Percentiles rank a stretch among this genome's conserved stretches.
These are phyloP conservation scores for Pandemis cinnamomeana DNA, from an alignment of 2,888 invertebrate species.

Conservation along the genomic window DNA sequence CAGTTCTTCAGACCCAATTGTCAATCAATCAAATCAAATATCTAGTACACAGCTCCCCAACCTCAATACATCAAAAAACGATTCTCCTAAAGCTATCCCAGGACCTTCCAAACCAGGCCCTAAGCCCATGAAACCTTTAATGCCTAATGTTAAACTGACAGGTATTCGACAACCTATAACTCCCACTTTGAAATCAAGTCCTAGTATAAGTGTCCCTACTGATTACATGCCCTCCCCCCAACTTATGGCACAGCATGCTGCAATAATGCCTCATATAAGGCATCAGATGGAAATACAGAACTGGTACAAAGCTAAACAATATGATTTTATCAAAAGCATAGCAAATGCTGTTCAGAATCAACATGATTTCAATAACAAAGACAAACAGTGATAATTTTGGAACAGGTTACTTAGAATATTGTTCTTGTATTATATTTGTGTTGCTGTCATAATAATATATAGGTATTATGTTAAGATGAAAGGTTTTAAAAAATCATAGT, in stretches of 20 bases:
- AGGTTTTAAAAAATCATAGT: background rate
- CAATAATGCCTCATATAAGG: constrained; percentile 57
- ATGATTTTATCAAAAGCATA: constrained; percentile 75
- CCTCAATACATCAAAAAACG: constrained; percentile 63
- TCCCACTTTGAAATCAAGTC: constrained; percentile 60
- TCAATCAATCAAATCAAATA: constrained; percentile 76
- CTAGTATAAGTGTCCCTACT: constrained; percentile 59
- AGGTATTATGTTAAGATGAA: background rate
- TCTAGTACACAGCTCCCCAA: constrained; percentile 72
- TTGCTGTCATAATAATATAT: constrained; percentile 11
- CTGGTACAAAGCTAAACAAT: constrained; percentile 74
- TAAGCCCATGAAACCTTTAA: constrained; percentile 66
- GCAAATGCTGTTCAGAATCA: constrained; percentile 71
- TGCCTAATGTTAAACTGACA: constrained; percentile 63
- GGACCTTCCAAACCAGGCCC: constrained; percentile 68
- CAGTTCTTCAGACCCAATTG: constrained; percentile 60
- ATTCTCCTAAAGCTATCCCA: constrained; percentile 63
- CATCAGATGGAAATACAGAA: constrained; percentile 75
- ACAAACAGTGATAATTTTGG: constrained; percentile 60
- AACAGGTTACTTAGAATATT: background rate
- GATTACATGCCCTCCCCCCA: constrained; percentile 67
- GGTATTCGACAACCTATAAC: constrained; percentile 68
- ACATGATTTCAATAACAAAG: constrained; percentile 74
- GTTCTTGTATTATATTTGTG: background rate
- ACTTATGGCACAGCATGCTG: constrained; percentile 55